Evolutionary conservation across 2,797 vertebrate genomes (phyloP).

Genomic region (Neopelma chrysocephalum): DNA sequence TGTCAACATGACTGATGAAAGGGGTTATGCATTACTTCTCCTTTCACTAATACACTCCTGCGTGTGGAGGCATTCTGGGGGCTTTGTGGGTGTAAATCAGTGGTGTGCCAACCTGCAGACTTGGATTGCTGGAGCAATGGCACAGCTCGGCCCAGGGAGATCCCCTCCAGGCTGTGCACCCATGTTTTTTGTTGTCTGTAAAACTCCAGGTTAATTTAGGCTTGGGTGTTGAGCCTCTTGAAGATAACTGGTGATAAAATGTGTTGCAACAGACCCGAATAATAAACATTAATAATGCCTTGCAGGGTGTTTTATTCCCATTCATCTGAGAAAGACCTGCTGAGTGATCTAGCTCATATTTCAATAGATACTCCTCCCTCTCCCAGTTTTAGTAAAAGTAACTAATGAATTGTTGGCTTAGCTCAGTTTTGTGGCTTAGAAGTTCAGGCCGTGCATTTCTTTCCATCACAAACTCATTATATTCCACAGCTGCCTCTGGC

Average conservation of each 20-base stretch:
- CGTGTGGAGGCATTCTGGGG: neutral
- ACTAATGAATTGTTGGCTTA: neutral
- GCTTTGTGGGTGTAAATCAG: neutral
- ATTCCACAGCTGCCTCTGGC: neutral
- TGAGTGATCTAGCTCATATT: neutral
- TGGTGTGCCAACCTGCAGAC: neutral
- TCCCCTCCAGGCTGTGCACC: neutral
- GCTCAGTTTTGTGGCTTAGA: neutral
- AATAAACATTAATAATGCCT: neutral
- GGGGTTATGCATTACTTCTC: neutral
- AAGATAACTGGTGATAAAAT: neutral
- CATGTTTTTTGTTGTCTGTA: neutral
- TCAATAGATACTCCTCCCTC: neutral
- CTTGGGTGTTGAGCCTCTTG: neutral
- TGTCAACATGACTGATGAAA: conserved; percentile 29
- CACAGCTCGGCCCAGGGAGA: neutral
- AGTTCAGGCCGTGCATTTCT: neutral
- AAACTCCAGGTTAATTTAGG: neutral
- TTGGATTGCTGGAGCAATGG: neutral
- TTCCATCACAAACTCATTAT: neutral
- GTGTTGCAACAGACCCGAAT: neutral
- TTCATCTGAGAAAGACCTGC: neutral
- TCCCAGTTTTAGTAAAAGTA: neutral
- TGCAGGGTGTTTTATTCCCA: neutral
- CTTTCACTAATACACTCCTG: neutral